These are phyloP conservation scores for Echiichthys vipera DNA, from an alignment of 2,797 vertebrate genomes.

Conservation along the genomic window DNA sequence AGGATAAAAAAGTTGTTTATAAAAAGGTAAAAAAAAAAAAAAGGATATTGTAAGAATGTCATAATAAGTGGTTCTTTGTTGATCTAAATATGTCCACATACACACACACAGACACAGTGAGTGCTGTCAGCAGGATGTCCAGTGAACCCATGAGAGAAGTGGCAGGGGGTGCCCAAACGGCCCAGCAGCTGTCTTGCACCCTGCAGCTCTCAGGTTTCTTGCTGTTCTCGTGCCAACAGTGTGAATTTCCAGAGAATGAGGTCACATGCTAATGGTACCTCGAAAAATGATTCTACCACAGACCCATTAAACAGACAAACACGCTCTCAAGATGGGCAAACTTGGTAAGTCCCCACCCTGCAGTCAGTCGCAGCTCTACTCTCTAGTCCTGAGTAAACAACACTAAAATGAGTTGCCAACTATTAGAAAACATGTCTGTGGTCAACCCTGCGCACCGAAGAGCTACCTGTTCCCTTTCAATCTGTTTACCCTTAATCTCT, in stretches of 20 bases:
- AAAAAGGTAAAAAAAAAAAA: background rate
- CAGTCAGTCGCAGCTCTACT: constrained; percentile 5
- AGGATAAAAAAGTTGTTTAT: background rate
- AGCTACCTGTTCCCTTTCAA: constrained; percentile 31
- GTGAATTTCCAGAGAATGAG: constrained; percentile 84
- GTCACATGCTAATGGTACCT: constrained; percentile 76
- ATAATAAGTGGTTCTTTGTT: constrained; percentile 13
- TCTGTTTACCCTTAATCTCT: constrained; percentile 29
- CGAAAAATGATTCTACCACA: constrained; percentile 66
- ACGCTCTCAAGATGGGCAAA: constrained; percentile 20
- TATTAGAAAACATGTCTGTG: constrained; percentile 33
- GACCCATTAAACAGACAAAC: constrained; percentile 66
- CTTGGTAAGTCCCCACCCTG: constrained; percentile 12
- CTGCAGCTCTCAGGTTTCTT: constrained; percentile 79
- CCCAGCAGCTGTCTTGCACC: constrained; percentile 78
- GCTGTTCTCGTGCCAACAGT: constrained; percentile 76
- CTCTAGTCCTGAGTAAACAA: constrained; percentile 41
- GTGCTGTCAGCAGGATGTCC: constrained; percentile 37
- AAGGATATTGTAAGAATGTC: background rate
- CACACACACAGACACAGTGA: constrained; percentile 5
- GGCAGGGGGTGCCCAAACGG: constrained; percentile 51
- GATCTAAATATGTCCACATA: constrained; percentile 20
- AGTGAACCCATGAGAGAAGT: constrained; percentile 52
- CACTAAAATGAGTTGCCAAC: constrained; percentile 25
- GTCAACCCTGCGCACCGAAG: constrained; percentile 19